Percentiles rank a stretch among this genome's conserved stretches.
Evolutionary conservation across 2,797 vertebrate species (phyloP).

Genomic region (Petrocephalus schoutedeni): DNA sequence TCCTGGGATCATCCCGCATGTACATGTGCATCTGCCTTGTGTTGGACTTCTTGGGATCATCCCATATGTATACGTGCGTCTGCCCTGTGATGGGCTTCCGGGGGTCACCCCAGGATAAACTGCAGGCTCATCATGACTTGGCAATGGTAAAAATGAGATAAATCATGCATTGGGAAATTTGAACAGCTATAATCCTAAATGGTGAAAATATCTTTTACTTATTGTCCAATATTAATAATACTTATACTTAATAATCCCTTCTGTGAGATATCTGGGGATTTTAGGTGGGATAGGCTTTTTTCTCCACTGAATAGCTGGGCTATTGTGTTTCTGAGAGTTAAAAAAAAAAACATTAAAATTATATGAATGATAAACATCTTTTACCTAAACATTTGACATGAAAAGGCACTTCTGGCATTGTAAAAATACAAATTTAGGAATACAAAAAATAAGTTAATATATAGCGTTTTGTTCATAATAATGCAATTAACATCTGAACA

Average conservation of each 20-base stretch:
- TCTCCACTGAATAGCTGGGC: neutral
- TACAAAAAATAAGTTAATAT: constrained; percentile 30
- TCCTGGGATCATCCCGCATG: too few relatives aligned
- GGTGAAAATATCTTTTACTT: neutral
- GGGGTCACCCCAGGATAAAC: neutral
- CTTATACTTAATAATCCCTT: neutral
- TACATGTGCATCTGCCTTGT: too few relatives aligned
- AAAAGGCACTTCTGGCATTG: constrained; percentile 23
- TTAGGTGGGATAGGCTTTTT: neutral
- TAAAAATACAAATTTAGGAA: constrained; percentile 26
- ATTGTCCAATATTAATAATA: neutral
- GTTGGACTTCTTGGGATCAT: too few relatives aligned
- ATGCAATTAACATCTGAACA: constrained; percentile 7
- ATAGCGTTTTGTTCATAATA: constrained; percentile 23
- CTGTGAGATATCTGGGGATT: neutral
- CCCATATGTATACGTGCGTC: neutral
- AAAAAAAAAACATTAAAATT: neutral
- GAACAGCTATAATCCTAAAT: neutral
- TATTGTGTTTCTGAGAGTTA: neutral
- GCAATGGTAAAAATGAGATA: neutral
- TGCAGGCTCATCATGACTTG: neutral
- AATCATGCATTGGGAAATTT: neutral
- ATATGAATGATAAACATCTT: neutral
- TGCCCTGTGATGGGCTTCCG: too few relatives aligned
- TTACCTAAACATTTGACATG: neutral